Evolutionary conservation across 1,140 invertebrate species (phyloP).

Genomic region (Cyclina sinensis): DNA sequence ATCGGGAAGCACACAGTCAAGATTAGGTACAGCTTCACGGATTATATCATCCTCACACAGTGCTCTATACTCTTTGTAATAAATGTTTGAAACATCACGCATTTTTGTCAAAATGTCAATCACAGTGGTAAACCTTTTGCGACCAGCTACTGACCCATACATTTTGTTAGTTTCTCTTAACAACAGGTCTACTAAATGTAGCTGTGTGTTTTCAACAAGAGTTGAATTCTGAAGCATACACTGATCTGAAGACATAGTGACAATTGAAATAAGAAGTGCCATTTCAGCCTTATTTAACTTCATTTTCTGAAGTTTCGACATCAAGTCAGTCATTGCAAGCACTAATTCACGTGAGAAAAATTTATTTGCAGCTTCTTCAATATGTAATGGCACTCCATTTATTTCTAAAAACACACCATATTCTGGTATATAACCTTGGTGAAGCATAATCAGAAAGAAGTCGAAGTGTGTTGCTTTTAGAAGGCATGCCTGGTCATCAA

Average conservation of each 20-base stretch:
- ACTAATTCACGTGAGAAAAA: constrained; percentile 29
- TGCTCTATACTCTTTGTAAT: constrained; percentile 49
- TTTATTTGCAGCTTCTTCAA: constrained; percentile 53
- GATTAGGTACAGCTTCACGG: constrained; percentile 2
- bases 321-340: background rate
- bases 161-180: background rate
- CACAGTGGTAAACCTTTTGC: constrained; percentile 27
- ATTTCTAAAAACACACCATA: constrained; percentile 43
- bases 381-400: constrained; percentile 36
- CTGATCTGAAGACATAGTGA: constrained; percentile 46
- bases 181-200: constrained; percentile 26
- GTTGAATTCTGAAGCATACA: constrained; percentile 43
- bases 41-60: constrained; percentile 54
- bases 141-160: background rate
- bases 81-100: constrained; percentile 21
- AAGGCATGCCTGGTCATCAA: constrained; percentile 38
- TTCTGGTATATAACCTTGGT: constrained; percentile 27
- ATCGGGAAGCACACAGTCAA: constrained; percentile 29
- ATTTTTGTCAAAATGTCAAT: constrained; percentile 39
- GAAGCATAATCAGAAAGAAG: constrained; percentile 30
- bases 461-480: constrained; percentile 57
- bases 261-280: constrained; percentile 29
- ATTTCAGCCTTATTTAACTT: constrained; percentile 35
- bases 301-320: constrained; percentile 6
- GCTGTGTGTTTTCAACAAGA: constrained; percentile 45